These are phyloP conservation scores for Polypedilum pembai DNA, from an alignment of 1,140 invertebrate genomes.

Conservation along the genomic window DNA sequence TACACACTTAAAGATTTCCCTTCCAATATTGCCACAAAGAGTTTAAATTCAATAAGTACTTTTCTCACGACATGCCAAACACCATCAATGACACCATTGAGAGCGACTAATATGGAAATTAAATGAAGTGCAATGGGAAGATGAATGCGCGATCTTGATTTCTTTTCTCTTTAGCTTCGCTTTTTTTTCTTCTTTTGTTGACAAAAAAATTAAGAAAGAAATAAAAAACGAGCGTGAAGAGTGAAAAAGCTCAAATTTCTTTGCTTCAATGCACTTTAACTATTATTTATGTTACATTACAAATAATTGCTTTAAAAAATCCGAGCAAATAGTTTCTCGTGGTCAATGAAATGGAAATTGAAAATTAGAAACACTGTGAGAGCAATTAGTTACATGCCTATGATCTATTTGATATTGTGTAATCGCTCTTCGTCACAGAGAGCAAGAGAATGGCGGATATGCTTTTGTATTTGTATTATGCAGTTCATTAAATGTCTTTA, in stretches of 20 bases:
- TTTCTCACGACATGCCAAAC: background rate
- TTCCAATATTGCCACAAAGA: too few species aligned
- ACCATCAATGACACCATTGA: background rate
- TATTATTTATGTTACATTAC: background rate
- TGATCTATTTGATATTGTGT: constrained; percentile 13
- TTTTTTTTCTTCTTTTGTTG: too few species aligned
- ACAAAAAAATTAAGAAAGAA: background rate
- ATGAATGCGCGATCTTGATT: background rate
- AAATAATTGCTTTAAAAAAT: background rate
- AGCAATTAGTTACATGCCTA: constrained; percentile 10
- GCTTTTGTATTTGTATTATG: background rate
- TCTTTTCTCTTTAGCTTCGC: too few species aligned
- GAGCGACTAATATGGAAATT: background rate
- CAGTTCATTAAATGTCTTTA: constrained; percentile 1
- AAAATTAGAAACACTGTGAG: background rate
- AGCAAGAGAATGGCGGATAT: background rate
- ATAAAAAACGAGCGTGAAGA: background rate
- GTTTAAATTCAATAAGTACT: background rate
- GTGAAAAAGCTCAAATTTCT: background rate
- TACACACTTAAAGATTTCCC: too few species aligned
- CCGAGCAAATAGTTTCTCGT: background rate
- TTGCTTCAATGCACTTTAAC: background rate
- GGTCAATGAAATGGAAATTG: constrained; percentile 14
- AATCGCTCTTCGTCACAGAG: background rate
- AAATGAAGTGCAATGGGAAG: constrained; percentile 16